phyloP scores from a whole-genome alignment of 2,888 invertebrate genomes.

The Mesoligia furuncula region DNA sequence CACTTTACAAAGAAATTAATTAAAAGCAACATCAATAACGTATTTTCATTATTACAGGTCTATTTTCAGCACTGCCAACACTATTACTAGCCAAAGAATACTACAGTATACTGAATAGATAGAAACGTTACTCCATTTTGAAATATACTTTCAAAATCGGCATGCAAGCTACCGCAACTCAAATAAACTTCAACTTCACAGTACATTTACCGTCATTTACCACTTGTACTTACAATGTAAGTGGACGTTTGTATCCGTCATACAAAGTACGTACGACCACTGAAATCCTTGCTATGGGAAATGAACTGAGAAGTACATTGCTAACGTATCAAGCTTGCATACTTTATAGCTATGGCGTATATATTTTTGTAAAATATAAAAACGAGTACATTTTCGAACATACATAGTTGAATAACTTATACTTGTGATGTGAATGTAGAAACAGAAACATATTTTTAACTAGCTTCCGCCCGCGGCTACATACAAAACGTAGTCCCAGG shows the following conservation, averaged over 20 bases:
- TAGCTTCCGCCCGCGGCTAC: background rate
- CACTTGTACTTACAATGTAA: slow-evolving; percentile 56
- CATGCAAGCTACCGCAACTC: slow-evolving; percentile 56
- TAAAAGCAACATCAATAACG: background rate
- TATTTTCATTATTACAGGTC: background rate
- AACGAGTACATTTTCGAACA: background rate
- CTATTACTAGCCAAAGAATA: background rate
- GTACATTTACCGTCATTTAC: slow-evolving; percentile 56
- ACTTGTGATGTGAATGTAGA: background rate
- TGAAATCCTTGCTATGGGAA: slow-evolving; percentile 65
- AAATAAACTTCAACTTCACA: slow-evolving; percentile 54
- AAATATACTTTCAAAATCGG: slow-evolving; percentile 33
- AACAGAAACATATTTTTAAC: background rate
- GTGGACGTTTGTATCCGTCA: slow-evolving; percentile 57
- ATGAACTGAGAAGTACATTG: slow-evolving; percentile 63
- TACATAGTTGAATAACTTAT: background rate
- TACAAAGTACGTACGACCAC: slow-evolving; percentile 60
- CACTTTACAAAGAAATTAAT: background rate
- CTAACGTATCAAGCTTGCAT: slow-evolving; percentile 42
- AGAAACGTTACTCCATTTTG: slow-evolving; percentile 13
- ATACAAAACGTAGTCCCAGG: no score
- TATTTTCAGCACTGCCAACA: background rate
- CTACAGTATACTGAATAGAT: slow-evolving; percentile 17
- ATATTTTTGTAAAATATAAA: background rate
- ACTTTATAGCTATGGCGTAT: slow-evolving; percentile 10